Base-by-base conservation (phyloP, 2,113 vertebrate species). In the Mionectes macconnelli region DNA sequence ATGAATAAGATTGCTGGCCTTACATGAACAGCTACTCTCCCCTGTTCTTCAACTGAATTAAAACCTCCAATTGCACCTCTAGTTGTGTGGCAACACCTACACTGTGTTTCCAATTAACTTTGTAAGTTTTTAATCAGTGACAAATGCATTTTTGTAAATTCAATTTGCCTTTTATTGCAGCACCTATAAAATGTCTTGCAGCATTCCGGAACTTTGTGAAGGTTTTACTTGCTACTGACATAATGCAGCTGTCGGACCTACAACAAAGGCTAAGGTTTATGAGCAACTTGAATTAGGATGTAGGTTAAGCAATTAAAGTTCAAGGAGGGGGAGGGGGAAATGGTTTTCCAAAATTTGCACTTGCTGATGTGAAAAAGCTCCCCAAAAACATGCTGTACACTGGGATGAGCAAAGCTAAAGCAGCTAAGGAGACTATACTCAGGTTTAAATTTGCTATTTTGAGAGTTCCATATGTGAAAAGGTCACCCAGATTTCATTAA, bases 211-310 rank as follows among this genome's bases (percentile, higher is more conserved):
- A 98, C 98, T 99, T 98, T 99, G 98, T 98, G 98, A 99, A 98
- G 98, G 98, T 98, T 98, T 99, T 98, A 99, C 98, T 99, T 99
- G 99, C 98, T 98, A 98, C 98, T 99, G 99, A 99, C 99, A 99
- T 98, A 98, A 98, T 79, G 97, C 99, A 99, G 99, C 98, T 98
- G 98, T 98, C 96, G 98, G 98, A 99, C 99, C 99, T 99, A 98
- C 99, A 99, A 98, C 99, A 99, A 98, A 99, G 98, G 97, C 98
- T 98, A 94, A 97, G 97, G 96, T 99, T 99, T 99, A 99, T 98
- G 98, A 98, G 98, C 98, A 98, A 98, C 98, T 98, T 99, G 98
- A 99, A 99, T 99, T 99, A 98, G 98, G 99, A 98, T 98, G 98
- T 98, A 99, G 98, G 99, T 99, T 98, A 98, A 98, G 98, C 98